Evolutionary conservation across 2,113 vertebrate species (phyloP).

Genomic region (Echinops telfairi): DNA sequence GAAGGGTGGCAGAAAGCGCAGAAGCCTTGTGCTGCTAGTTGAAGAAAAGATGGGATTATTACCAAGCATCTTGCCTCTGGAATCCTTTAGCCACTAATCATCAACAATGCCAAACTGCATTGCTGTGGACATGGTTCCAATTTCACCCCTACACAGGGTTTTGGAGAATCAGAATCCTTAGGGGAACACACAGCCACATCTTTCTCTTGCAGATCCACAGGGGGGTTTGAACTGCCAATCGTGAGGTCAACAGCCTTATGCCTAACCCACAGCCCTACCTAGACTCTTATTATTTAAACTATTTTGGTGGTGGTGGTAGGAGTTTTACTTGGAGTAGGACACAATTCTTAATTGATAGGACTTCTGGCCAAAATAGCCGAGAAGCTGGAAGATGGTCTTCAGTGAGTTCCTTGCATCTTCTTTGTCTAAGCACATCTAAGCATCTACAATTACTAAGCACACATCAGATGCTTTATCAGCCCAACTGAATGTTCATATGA

Average conservation of each 20-base stretch:
- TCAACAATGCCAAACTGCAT: neutral
- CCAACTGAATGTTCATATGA: neutral
- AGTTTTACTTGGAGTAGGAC: constrained; percentile 28
- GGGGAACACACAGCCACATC: too few species aligned
- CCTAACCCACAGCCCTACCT: too few species aligned
- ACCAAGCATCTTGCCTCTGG: neutral
- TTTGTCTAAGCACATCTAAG: neutral
- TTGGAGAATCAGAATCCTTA: too few species aligned
- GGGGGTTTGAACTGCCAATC: too few species aligned
- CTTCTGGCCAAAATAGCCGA: neutral
- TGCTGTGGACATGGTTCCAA: neutral
- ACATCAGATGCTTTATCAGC: neutral
- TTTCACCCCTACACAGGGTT: too few species aligned
- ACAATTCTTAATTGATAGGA: neutral
- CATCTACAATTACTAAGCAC: neutral
- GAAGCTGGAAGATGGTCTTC: neutral
- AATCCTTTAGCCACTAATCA: constrained; percentile 3
- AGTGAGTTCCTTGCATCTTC: neutral
- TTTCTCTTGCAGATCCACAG: too few species aligned
- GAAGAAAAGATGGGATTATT: neutral
- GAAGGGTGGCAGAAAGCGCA: neutral
- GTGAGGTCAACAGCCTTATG: too few species aligned
- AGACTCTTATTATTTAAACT: neutral
- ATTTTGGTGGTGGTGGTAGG: neutral
- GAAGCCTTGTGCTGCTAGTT: neutral